These are phyloP conservation scores for Neostethus bicornis DNA, from an alignment of 2,797 vertebrate species.

Conservation along the genomic window DNA sequence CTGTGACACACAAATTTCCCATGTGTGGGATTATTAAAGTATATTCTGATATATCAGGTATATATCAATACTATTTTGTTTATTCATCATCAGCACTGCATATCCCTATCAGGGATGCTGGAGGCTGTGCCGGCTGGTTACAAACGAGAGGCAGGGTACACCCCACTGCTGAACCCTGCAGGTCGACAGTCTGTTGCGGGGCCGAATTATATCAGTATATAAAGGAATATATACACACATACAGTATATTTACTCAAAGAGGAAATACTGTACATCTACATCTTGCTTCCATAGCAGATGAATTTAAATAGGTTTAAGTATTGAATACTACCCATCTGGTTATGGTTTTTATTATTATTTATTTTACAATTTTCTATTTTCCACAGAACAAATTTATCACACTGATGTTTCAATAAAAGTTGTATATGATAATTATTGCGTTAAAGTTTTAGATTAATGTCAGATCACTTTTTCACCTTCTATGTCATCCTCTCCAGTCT, in stretches of 20 bases:
- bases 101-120: too few species aligned
- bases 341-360: conserved; percentile 9
- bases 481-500: too few species aligned
- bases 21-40: too few species aligned
- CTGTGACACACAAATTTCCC: too few species aligned
- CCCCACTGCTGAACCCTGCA: too few species aligned
- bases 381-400: conserved; percentile 25
- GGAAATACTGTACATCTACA: conserved; percentile 54
- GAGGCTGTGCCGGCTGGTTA: too few species aligned
- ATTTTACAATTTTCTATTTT: conserved; percentile 16
- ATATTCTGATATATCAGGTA: too few species aligned
- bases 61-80: too few species aligned
- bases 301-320: conserved; percentile 30
- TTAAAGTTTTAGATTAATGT: conserved; percentile 13
- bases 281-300: conserved; percentile 45
- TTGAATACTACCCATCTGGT: conserved; percentile 28
- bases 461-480: conserved; percentile 20
- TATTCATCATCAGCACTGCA: too few species aligned
- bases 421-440: not conserved
- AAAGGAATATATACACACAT: conserved; percentile 41
- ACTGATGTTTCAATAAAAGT: conserved; percentile 16
- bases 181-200: too few species aligned
- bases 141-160: too few species aligned
- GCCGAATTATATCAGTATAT: conserved; percentile 36
- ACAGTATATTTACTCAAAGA: conserved; percentile 51